These are phyloP conservation scores for Mechanitis mazaeus DNA, from an alignment of 2,888 invertebrate species.

Conservation along the genomic window DNA sequence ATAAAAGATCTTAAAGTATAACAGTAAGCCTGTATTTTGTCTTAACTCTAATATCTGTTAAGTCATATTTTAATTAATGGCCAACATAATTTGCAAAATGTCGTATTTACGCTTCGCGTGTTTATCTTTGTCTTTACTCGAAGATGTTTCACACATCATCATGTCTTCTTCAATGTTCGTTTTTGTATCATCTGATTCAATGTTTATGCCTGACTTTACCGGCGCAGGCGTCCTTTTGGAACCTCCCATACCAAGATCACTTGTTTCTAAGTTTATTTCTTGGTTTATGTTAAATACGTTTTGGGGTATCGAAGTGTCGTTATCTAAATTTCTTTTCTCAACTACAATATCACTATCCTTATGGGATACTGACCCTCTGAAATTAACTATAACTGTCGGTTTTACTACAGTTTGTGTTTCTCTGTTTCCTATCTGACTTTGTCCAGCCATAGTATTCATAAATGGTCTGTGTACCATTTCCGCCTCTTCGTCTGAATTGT, in stretches of 20 bases:
- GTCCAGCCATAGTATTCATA: slow-evolving; percentile 60
- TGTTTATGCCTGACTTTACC: slow-evolving; percentile 44
- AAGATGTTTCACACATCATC: slow-evolving; percentile 57
- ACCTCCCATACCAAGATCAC: slow-evolving; percentile 26
- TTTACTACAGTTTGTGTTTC: slow-evolving; percentile 68
- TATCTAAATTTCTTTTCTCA: slow-evolving; percentile 45
- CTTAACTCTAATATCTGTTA: too few relatives aligned
- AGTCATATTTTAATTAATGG: slow-evolving; percentile 35
- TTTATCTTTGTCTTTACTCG: slow-evolving; percentile 39
- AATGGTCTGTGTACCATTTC: slow-evolving; percentile 37
- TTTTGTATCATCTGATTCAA: slow-evolving; percentile 34
- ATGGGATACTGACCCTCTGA: slow-evolving; percentile 60
- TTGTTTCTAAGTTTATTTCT: slow-evolving; percentile 59
- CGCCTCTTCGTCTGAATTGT: slow-evolving; percentile 33
- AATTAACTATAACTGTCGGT: slow-evolving; percentile 68
- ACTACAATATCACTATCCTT: slow-evolving; percentile 60
- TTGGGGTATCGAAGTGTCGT: slow-evolving; percentile 43
- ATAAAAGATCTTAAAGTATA: neutral
- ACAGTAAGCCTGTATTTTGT: neutral
- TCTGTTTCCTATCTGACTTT: slow-evolving; percentile 68
- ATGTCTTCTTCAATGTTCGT: slow-evolving; percentile 49
- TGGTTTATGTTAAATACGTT: slow-evolving; percentile 69
- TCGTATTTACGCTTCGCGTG: slow-evolving; percentile 44
- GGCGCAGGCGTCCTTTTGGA: slow-evolving; percentile 34
- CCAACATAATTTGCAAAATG: slow-evolving; percentile 57